Evolutionary conservation across 2,113 vertebrate species (phyloP), one percentile per base, ranked within the genome.

Genomic region (Rhinolophus ferrumequinum): DNA sequence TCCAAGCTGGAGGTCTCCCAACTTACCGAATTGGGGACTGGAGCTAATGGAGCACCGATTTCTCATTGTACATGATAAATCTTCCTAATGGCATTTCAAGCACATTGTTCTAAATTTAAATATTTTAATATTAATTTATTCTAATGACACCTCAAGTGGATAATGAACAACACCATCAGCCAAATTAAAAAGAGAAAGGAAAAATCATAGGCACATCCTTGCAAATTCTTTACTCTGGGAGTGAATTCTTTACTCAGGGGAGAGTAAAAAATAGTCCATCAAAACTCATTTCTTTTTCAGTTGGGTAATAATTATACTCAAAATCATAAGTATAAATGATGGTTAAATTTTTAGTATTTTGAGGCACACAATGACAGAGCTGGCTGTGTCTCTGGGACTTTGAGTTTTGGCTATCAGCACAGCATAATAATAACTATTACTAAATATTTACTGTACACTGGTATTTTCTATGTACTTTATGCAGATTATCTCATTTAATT

Each of bases 91-190:
- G 83, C 95, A 85, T 89, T 87, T 94, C 89, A 83, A 96, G 93
- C 13, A 1, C 80, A 69, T 85, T 93, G 92, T 93, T 97, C 83
- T 94, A 69, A 81, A 98, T 98, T 97, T 98, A 93, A 97, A 97
- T 97, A 96, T 96, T 95, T 97, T 87, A 97, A 97, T 97, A 97
- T 97, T 97, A 97, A 97, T 97, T 95, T 98, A 97, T 97, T 97
- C 97, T 90, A 97, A 97, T 97, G 0, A 18, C 10, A 67, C 70
- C 86, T 88, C 96, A 96, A 95, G 87, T 88, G 84, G 87, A 90
- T 97, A 97, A 97, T 96, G 95, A 97, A 81, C 75, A 95, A 26
- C 35, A 88, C 24, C 84, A 95, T 94, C 87, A 64, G 24, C 70
- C 73, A 73, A 96, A 84, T 96, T 96, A 96, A 86, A 90, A 70